Percentiles rank a stretch among this genome's conserved stretches.
Conservation (phyloP, 2,888 invertebrate species). For the Liopterus haemorrhoidalis region DNA sequence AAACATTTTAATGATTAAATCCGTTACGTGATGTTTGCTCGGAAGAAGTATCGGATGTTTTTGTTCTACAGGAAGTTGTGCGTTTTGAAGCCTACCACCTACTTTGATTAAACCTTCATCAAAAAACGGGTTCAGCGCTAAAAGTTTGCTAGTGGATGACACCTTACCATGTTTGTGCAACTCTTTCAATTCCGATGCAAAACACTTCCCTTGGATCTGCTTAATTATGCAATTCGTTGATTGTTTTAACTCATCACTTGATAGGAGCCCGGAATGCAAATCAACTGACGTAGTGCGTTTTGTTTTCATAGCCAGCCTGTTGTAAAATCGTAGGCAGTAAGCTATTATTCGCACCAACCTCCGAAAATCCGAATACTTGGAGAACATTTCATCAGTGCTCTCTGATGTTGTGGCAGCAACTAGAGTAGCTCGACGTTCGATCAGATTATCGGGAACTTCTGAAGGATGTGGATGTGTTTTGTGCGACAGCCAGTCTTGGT, state of each 20-base stretch:
- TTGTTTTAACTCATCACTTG: slow-evolving; percentile 9
- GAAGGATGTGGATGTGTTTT: no score
- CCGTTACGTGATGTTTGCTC: background rate
- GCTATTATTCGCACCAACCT: slow-evolving; percentile 3
- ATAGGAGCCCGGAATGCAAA: background rate
- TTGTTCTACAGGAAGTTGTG: slow-evolving; percentile 11
- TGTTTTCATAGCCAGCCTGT: no score
- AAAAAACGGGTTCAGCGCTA: slow-evolving; percentile 12
- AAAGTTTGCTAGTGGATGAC: background rate
- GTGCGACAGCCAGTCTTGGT: no score
- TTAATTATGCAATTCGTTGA: slow-evolving; percentile 1
- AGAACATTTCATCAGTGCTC: background rate
- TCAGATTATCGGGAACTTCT: no score
- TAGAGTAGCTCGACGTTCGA: background rate
- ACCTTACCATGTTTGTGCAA: slow-evolving; percentile 1
- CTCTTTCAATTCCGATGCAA: slow-evolving; percentile 4
- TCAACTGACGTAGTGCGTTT: no score
- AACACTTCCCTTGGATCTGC: slow-evolving; percentile 7
- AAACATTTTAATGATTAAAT: slow-evolving; percentile 2
- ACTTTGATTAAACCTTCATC: slow-evolving; percentile 20
- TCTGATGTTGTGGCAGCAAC: background rate
- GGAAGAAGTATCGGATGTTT: slow-evolving; percentile 28
- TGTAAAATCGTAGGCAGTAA: background rate
- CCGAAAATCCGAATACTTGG: no score
- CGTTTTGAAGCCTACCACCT: slow-evolving; percentile 21